Evolutionary conservation across 1,140 invertebrate genomes (phyloP), one percentile per base, ranked within the genome.

Genomic region (Diorhabda elongata): DNA sequence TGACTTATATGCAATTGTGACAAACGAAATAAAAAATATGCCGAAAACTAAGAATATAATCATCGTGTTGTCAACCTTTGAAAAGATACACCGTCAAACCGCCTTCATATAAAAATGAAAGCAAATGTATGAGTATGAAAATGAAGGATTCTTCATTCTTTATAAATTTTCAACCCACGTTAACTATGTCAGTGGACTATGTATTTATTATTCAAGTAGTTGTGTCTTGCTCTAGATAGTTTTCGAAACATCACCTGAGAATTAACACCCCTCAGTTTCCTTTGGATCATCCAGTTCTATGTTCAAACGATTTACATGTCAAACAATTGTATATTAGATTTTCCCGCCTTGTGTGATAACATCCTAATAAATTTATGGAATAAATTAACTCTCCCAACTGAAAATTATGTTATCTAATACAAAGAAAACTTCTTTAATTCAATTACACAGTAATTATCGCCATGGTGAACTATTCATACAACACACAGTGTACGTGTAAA

Each of bases 261-360:
- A 26, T 64, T 52, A 64, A 44, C 11, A 9, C 9, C 43, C 45
- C 45, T 52, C 45, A 45, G 43, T 9, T 44, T 64, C 61, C 43
- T 45, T 64, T 44, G 61, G 43, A 45, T 64, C 42, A 45, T 43
- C 11, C 11, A 45, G 45, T 62, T 71, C 45, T 71, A 71, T 71
- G 61, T 71, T 66, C 69, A 62, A 62, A 68, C 66, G 66, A 71
- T 71, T 71, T 71, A 71, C 69, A 71, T 71, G 69, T 71, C 69
- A 71, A 71, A 71, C 69, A 71, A 68, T 71, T 52, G 66, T 71
- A 71, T 68, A 71, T 71, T 71, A 71, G 69, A 71, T 71, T 71
- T 68, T 61, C 69, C 66, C 61, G 69, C 63, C 65, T 68, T 71
- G 69, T 71, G 66, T 68, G 61, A 71, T 71, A 71, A 71, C 66